A percentile compares a stretch with the other conserved stretches of the same genome.
Evolutionary conservation across 35 echinoderm and acorn worm species (phyloP).

Genomic region (Apostichopus californicus): DNA sequence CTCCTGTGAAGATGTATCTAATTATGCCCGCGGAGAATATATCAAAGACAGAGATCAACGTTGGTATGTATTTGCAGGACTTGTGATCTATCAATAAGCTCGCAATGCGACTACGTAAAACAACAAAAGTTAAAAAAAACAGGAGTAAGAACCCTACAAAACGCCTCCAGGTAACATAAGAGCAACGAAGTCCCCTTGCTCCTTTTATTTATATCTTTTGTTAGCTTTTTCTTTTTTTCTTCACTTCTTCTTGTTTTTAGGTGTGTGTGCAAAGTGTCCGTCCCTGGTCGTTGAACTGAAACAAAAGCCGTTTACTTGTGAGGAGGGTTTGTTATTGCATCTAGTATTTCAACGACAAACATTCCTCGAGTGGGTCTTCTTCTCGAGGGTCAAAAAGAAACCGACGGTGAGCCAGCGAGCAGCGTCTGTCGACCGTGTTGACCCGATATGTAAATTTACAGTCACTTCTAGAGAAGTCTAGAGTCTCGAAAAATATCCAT

Average conservation of each 20-base stretch:
- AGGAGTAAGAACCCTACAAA: too few species aligned
- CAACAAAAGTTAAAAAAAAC: too few species aligned
- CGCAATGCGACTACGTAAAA: too few species aligned
- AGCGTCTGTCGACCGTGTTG: too few species aligned
- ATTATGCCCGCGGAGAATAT: background rate
- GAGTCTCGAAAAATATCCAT: too few species aligned
- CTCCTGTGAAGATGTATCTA: background rate
- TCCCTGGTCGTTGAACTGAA: conserved; percentile 37
- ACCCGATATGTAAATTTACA: too few species aligned
- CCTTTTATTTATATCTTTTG: background rate
- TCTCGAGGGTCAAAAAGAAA: too few species aligned
- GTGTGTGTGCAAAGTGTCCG: background rate
- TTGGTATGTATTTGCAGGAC: too few species aligned
- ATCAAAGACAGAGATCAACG: background rate
- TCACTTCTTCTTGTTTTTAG: background rate
- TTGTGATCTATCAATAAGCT: too few species aligned
- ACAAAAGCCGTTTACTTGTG: conserved; percentile 6
- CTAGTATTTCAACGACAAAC: background rate
- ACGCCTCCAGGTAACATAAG: too few species aligned
- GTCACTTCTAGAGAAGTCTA: too few species aligned
- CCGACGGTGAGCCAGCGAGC: too few species aligned
- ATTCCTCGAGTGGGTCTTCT: background rate
- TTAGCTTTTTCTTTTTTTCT: background rate
- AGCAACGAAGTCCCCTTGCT: background rate
- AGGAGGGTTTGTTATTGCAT: background rate